These are phyloP conservation scores for Tipula confusa DNA, from an alignment of 2,888 invertebrate species.

Conservation along the genomic window DNA sequence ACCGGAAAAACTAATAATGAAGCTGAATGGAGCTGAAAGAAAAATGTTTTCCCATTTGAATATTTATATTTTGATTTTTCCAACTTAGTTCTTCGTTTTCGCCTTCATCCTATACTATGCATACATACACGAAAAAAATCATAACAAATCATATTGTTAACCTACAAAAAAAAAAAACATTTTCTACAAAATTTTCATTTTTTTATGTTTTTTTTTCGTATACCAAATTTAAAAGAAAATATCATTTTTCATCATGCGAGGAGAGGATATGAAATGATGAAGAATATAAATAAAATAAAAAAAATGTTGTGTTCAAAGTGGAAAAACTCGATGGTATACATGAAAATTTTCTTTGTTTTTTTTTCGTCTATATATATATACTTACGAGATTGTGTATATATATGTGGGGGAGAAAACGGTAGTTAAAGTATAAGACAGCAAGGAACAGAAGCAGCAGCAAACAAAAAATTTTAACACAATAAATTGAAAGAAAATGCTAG, in stretches of 20 bases:
- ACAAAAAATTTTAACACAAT: neutral
- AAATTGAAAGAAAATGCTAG: constrained; percentile 26
- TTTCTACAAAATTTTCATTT: neutral
- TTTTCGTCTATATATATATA: neutral
- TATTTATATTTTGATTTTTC: constrained; percentile 20
- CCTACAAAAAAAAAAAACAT: constrained; percentile 14
- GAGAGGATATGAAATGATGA: neutral
- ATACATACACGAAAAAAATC: neutral
- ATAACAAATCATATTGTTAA: constrained; percentile 20
- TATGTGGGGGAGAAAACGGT: neutral
- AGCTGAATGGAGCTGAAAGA: neutral
- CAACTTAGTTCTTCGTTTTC: neutral
- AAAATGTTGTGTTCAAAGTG: constrained; percentile 1
- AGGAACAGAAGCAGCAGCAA: neutral
- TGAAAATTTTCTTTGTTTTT: neutral
- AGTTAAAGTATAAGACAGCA: neutral
- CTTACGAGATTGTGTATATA: neutral
- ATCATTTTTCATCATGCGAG: neutral
- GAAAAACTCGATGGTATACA: neutral
- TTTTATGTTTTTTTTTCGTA: neutral
- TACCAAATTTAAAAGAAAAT: neutral
- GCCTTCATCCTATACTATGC: neutral
- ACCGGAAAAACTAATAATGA: constrained; percentile 12
- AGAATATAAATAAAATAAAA: neutral
- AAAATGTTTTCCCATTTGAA: constrained; percentile 12